Evolutionary conservation across 2,888 invertebrate genomes (phyloP), one percentile per base, ranked within the genome.

Genomic region (Luperina nickerlii): DNA sequence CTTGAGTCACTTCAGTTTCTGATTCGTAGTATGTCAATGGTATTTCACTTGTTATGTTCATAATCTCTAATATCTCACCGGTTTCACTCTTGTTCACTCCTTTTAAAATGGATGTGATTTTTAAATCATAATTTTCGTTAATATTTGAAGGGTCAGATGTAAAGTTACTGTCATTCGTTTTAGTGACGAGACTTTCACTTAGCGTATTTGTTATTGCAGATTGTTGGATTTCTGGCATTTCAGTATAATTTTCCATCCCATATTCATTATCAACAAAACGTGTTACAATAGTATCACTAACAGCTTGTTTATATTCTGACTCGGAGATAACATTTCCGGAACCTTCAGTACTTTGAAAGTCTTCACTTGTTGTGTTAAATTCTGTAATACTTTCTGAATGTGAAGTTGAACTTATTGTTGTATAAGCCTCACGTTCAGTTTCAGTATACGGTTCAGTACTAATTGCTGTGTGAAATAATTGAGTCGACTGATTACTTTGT

Each of bases 391-490:
- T 66, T 20, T 3, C 24, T n/a, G 68, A 60, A 24, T 65, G 27
- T 15, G 27, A 62, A 45, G 18, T 62, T 69, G 68, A 18, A 9
- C 42, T 32, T n/a, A 27, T 18, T 48, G 45, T 65, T 45, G n/a
- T 62, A 54, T 62, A 62, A 48, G 6, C 20, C 2, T 68, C 65
- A 9, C 2, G 57, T 24, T 48, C 24, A 5, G 11, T 69, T 60
- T 72, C 20, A 82, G n/a, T 54, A 66, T 65, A 60, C 15, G 62
- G 8, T 15, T 70, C 45, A 20, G 15, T 57, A 18, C 27, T 76
- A n/a, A 27, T 32, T 66, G 3, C 15, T 45, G 32, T 38, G 13
- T 65, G 3, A 32, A 54, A 15, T 2, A 62, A 63, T 60, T n/a
- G 32, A 18, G 45, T 48, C 6, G 42, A 32, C 42, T 57, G n/a